phyloP scores from a whole-genome alignment of 2,113 vertebrate species.

The Pygoscelis adeliae region DNA sequence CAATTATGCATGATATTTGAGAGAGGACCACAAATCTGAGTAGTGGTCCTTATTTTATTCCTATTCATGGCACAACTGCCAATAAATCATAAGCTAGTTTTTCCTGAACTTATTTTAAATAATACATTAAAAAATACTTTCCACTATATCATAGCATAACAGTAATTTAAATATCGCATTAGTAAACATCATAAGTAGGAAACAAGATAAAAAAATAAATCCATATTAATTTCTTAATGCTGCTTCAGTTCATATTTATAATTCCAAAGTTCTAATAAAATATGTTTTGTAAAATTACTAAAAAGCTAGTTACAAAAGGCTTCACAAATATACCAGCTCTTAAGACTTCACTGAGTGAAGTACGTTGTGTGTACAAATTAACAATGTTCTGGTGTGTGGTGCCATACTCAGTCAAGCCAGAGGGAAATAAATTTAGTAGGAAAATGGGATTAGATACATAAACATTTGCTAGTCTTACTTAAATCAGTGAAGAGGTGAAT shows the following conservation, averaged over 20 bases:
- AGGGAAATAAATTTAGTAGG: neutral
- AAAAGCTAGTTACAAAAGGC: neutral
- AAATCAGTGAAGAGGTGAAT: neutral
- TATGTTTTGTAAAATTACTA: neutral
- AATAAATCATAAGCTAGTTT: neutral
- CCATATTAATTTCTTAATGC: neutral
- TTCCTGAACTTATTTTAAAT: neutral
- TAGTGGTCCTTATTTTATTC: neutral
- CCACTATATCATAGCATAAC: neutral
- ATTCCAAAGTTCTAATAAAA: neutral
- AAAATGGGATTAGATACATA: neutral
- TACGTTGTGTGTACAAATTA: neutral
- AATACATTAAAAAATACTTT: neutral
- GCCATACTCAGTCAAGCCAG: neutral
- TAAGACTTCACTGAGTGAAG: neutral
- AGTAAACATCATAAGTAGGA: neutral
- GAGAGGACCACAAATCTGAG: neutral
- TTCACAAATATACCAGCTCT: neutral
- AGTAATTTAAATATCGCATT: neutral
- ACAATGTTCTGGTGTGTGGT: fast-evolving
- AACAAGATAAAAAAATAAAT: neutral
- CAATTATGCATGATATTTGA: neutral
- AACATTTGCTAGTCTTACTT: neutral
- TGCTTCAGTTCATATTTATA: neutral
- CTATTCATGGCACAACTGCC: neutral